phyloP scores from a whole-genome alignment of 2,113 vertebrate species.

The Theropithecus gelada region DNA sequence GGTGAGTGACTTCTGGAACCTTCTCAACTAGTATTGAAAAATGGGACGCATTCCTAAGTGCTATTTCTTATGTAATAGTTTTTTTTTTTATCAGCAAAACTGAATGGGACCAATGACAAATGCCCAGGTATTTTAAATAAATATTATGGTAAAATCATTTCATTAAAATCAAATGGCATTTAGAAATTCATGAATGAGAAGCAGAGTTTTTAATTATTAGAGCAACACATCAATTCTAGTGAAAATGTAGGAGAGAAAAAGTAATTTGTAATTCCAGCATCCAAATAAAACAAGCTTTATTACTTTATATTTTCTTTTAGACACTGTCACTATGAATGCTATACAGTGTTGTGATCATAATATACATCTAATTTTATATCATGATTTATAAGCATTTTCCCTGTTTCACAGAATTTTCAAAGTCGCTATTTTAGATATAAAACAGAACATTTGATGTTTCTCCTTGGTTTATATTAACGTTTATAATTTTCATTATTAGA shows the following conservation, averaged over 20 bases:
- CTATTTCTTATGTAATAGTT: background rate
- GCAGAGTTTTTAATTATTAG: background rate
- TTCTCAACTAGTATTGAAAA: background rate
- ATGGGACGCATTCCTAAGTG: background rate
- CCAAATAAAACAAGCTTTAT: background rate
- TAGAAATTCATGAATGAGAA: background rate
- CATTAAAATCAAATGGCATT: background rate
- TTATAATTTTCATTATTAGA: slow-evolving; percentile 23
- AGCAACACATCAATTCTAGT: background rate
- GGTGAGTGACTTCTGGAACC: background rate
- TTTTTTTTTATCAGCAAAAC: slow-evolving; percentile 1
- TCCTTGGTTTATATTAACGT: slow-evolving; percentile 3
- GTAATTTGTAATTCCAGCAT: background rate
- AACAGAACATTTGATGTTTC: background rate
- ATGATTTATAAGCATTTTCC: background rate
- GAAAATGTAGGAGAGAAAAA: background rate
- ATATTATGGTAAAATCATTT: background rate
- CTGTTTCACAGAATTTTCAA: background rate
- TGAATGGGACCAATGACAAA: background rate
- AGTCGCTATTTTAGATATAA: background rate
- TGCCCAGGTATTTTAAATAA: background rate
- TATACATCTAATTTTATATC: background rate
- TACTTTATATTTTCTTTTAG: background rate
- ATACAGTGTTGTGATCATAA: background rate
- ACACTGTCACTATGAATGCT: background rate